phyloP scores from a whole-genome alignment of 2,113 vertebrate species.

The Otolemur garnettii region DNA sequence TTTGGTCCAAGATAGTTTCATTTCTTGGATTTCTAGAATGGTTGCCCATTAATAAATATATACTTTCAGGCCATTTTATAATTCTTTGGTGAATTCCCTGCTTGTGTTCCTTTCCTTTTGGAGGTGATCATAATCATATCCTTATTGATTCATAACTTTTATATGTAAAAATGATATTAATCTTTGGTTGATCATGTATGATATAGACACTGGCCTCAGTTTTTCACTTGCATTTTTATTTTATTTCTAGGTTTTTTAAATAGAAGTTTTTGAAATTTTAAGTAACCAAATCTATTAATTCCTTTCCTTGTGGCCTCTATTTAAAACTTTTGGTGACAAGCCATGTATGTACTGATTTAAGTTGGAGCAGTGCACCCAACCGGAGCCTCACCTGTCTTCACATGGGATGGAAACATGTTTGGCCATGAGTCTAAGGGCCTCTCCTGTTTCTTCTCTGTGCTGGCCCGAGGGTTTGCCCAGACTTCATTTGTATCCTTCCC shows the following conservation, averaged over 20 bases:
- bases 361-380: no score
- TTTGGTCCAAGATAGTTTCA: neutral
- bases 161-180: neutral
- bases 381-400: no score
- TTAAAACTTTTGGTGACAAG: neutral
- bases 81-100: neutral
- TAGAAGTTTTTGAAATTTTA: neutral
- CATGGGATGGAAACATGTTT: no score
- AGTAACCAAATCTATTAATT: neutral
- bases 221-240: constrained; percentile 4
- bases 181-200: neutral
- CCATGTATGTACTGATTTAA: no score
- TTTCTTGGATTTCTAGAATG: neutral
- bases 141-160: neutral
- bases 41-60: neutral
- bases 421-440: neutral
- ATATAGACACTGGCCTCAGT: neutral
- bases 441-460: neutral
- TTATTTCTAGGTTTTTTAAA: neutral
- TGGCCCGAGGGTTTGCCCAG: no score
- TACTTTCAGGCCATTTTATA: neutral
- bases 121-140: neutral
- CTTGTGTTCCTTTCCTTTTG: neutral
- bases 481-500: neutral
- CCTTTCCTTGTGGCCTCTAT: neutral